phyloP scores from a whole-genome alignment of 2,888 invertebrate genomes.

The Electrophaes corylata region DNA sequence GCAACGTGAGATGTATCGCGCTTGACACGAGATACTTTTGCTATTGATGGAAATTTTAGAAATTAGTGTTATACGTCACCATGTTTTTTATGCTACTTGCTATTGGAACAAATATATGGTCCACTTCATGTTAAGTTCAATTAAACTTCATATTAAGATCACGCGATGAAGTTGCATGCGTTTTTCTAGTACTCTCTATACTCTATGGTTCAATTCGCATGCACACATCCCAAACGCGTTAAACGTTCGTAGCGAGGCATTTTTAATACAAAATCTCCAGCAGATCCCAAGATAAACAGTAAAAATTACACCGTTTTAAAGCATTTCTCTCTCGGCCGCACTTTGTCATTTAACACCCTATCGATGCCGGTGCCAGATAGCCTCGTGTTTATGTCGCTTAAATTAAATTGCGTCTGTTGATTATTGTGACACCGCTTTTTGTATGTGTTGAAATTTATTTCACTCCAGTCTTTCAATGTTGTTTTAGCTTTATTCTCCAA shows the following conservation, averaged over 20 bases:
- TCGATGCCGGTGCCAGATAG: conserved; percentile 79
- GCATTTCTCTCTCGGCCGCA: conserved; percentile 72
- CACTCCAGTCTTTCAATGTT: conserved; percentile 51
- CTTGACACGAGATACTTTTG: too few relatives aligned
- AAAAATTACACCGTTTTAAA: conserved; percentile 76
- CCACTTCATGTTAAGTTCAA: too few relatives aligned
- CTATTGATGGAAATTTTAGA: too few relatives aligned
- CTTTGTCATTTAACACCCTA: conserved; percentile 81
- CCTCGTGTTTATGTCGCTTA: conserved; percentile 78
- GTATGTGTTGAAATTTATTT: conserved; percentile 69
- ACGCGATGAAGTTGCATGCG: too few relatives aligned
- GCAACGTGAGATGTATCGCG: too few relatives aligned
- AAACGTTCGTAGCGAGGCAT: conserved; percentile 63
- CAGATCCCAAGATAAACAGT: conserved; percentile 71
- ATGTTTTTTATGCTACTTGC: too few relatives aligned
- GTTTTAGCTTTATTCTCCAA: conserved; percentile 17
- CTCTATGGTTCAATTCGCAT: conserved; percentile 11
- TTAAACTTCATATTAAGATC: too few relatives aligned
- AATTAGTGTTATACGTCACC: too few relatives aligned
- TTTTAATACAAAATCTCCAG: conserved; percentile 65
- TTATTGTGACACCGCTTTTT: conserved; percentile 77
- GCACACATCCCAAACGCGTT: conserved; percentile 47
- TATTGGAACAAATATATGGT: too few relatives aligned
- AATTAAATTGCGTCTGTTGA: conserved; percentile 79
- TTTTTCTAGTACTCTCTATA: background rate